Percentiles rank a stretch among this genome's conserved stretches.
These are phyloP conservation scores for Xerus rutilus DNA, from an alignment of 2,797 vertebrate genomes.

Conservation along the genomic window DNA sequence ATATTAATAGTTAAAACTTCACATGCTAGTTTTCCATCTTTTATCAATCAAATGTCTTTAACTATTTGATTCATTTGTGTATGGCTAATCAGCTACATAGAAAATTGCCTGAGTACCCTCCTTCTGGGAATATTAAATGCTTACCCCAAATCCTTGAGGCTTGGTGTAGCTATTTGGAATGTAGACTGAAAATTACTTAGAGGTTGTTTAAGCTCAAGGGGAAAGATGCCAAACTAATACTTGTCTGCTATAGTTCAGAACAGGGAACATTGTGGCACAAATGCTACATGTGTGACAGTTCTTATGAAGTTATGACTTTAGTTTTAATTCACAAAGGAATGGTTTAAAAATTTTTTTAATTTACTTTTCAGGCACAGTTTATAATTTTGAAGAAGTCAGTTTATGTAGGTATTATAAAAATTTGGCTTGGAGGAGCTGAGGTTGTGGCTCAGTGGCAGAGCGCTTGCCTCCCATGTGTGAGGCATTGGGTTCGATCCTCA, in stretches of 20 bases:
- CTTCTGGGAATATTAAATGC: neutral
- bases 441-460: neutral
- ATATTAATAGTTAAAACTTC: conserved; percentile 2
- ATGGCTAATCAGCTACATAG: neutral
- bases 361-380: neutral
- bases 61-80: neutral
- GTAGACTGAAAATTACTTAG: neutral
- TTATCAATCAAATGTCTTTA: conserved; percentile 9
- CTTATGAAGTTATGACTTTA: conserved; percentile 20
- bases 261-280: neutral
- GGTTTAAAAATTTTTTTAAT: conserved; percentile 5
- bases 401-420: neutral
- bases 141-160: neutral
- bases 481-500: too few relatives aligned
- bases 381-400: neutral
- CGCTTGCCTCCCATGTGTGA: neutral
- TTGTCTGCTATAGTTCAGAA: neutral
- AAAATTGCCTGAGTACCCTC: neutral
- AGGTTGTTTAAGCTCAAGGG: neutral
- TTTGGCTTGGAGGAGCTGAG: neutral
- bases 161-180: neutral
- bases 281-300: conserved; percentile 5
- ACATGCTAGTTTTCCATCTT: neutral
- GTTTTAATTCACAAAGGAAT: conserved; percentile 43
- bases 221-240: neutral